Evolutionary conservation across 2,113 vertebrate species (phyloP), one percentile per base, ranked within the genome.

Genomic region (Anas platyrhynchos): DNA sequence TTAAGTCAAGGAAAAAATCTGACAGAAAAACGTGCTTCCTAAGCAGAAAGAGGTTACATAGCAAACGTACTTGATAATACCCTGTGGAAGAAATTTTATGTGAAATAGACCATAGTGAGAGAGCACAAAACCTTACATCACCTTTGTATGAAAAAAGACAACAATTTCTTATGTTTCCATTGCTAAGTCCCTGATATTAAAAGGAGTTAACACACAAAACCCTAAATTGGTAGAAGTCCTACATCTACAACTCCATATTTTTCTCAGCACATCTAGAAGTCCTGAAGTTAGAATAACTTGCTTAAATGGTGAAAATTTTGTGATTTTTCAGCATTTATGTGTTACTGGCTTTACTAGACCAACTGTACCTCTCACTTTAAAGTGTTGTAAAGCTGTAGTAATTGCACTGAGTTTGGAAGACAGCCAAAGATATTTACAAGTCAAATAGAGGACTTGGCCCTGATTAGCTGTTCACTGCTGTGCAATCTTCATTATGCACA

Each of bases 401-500:
- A 88, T 71, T 68, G 20, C 4, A 0, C 27, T 7, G 17, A 58
- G 54, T 81, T 91, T 97, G 97, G 91, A 92, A 81, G 76, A 88
- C 71, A 0, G 52, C 79, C 95, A 81, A 67, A 74, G 84, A 76
- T 91, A 85, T 96, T 94, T 96, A 92, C 78, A 83, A 91, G 76
- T 77, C 79, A 92, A 86, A 88, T 52, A 87, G 48, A 91, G 25
- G 78, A 83, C 67, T 76, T 62, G 77, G 75, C 59, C 87, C 36
- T 18, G 5, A 50, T 93, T 95, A 91, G 48, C 46, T 89, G 43
- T 71, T 75, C 68, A 50, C 89, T 97, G 87, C 88, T 89, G 87
- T 72, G 58, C 67, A 48, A 14, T 59, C 62, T 66, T 81, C 79
- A 41, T 75, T 58, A 72, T n/a, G 38, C 22, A 58, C 32, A 34